Evolutionary conservation across 2,113 vertebrate species (phyloP).

Genomic region (Phyllostomus hastatus): DNA sequence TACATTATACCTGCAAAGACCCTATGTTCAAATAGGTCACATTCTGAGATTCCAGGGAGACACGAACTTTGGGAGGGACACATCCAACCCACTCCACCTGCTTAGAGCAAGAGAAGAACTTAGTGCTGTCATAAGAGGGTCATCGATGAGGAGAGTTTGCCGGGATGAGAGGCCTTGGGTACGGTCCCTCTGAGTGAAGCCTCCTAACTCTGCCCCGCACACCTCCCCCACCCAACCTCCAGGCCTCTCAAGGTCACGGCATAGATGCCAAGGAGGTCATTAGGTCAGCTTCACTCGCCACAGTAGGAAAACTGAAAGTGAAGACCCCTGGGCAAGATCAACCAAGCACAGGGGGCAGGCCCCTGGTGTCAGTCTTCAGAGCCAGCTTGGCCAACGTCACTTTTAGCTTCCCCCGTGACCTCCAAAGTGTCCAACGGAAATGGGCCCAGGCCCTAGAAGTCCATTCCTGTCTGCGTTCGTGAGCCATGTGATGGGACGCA

Average conservation of each 20-base stretch:
- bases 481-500: neutral
- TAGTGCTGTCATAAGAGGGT: neutral
- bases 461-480: neutral
- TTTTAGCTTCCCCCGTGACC: neutral
- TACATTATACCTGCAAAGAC: neutral
- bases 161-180: neutral
- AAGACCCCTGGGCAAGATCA: neutral
- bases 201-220: neutral
- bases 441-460: neutral
- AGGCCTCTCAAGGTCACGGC: neutral
- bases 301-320: neutral
- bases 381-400: neutral
- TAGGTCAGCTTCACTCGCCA: neutral
- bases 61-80: neutral
- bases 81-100: neutral
- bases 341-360: neutral
- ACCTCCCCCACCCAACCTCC: neutral
- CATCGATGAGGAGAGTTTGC: neutral
- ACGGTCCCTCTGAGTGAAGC: neutral
- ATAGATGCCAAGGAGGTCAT: too few species aligned
- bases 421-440: neutral
- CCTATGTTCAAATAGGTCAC: neutral
- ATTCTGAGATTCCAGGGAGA: neutral
- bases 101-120: neutral
- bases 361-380: neutral